Evolutionary conservation across 2,797 vertebrate genomes (phyloP).

Genomic region (Aplochiton taeniatus): DNA sequence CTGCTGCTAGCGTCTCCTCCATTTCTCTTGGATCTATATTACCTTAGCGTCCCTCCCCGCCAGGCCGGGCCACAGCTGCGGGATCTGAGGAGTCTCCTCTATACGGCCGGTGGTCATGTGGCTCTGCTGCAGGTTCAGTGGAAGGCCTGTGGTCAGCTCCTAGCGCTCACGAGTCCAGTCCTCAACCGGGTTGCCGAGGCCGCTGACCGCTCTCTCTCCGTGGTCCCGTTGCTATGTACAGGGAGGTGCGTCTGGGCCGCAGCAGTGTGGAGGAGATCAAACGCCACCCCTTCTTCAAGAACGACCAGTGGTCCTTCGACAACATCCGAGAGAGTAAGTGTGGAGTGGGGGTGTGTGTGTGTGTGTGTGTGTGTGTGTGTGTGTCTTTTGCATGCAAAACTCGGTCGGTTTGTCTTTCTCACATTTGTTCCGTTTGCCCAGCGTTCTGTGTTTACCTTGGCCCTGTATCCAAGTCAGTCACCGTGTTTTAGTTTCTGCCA

Average conservation of each 20-base stretch:
- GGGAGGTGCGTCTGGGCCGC: slow-evolving; percentile 92
- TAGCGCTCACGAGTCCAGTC: slow-evolving; percentile 38
- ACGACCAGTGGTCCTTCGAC: slow-evolving; percentile 96
- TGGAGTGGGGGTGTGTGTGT: slow-evolving; percentile 22
- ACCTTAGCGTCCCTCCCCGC: slow-evolving; percentile 4
- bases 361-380: slow-evolving; percentile 4
- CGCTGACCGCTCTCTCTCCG: slow-evolving; percentile 13
- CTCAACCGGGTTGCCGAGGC: slow-evolving; percentile 5
- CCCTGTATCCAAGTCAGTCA: background rate
- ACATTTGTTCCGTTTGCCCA: background rate
- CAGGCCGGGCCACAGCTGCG: slow-evolving; percentile 26
- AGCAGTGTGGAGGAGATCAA: slow-evolving; percentile 87
- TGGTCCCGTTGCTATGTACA: slow-evolving; percentile 74
- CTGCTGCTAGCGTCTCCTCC: slow-evolving; percentile 3
- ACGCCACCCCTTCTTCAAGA: slow-evolving; percentile 93
- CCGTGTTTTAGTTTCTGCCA: too few species aligned
- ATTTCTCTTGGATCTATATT: slow-evolving; percentile 35
- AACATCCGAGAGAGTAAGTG: slow-evolving; percentile 96
- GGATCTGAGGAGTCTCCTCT: slow-evolving; percentile 20
- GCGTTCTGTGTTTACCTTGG: background rate
- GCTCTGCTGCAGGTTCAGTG: slow-evolving; percentile 54
- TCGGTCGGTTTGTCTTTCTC: too few species aligned
- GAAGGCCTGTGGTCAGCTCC: slow-evolving; percentile 38
- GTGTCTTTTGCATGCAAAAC: background rate
- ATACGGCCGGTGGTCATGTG: slow-evolving; percentile 44